Evolutionary conservation across 2,888 invertebrate species (phyloP).

Genomic region (Dicycla oo): DNA sequence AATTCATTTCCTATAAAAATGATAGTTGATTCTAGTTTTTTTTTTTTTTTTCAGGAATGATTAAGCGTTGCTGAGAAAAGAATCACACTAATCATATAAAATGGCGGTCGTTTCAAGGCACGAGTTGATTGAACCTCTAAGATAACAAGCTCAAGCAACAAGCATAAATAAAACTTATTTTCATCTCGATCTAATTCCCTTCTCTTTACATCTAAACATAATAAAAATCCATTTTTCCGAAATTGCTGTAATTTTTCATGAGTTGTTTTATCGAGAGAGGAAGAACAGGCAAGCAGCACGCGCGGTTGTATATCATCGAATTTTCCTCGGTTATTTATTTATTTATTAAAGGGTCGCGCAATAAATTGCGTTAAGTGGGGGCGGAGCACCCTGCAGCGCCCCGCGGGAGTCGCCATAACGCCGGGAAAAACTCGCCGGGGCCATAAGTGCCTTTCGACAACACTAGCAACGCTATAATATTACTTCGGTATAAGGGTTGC

Average conservation of each 20-base stretch:
- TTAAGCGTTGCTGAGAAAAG: neutral
- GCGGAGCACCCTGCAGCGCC: conserved; percentile 86
- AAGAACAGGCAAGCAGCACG: conserved; percentile 75
- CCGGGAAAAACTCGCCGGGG: conserved; percentile 84
- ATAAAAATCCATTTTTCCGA: conserved; percentile 62
- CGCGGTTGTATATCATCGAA: conserved; percentile 88
- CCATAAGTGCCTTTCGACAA: conserved; percentile 89
- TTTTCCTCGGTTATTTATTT: conserved; percentile 89
- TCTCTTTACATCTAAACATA: conserved; percentile 29
- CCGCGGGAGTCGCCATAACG: conserved; percentile 87
- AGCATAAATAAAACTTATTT: neutral
- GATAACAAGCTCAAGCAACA: neutral
- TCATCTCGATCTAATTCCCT: neutral
- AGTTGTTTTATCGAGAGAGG: conserved; percentile 58
- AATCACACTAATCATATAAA: neutral
- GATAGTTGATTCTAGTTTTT: neutral
- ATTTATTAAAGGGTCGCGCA: conserved; percentile 89
- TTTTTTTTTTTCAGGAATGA: neutral
- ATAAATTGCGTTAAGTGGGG: conserved; percentile 91
- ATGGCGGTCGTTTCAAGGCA: neutral
- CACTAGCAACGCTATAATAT: conserved; percentile 81
- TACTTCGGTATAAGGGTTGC: conserved; percentile 72
- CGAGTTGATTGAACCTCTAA: neutral
- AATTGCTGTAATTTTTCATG: conserved; percentile 80
- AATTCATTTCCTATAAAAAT: neutral